Base-by-base conservation (phyloP, 2,113 vertebrate genomes). In the Solenodon paradoxus region DNA sequence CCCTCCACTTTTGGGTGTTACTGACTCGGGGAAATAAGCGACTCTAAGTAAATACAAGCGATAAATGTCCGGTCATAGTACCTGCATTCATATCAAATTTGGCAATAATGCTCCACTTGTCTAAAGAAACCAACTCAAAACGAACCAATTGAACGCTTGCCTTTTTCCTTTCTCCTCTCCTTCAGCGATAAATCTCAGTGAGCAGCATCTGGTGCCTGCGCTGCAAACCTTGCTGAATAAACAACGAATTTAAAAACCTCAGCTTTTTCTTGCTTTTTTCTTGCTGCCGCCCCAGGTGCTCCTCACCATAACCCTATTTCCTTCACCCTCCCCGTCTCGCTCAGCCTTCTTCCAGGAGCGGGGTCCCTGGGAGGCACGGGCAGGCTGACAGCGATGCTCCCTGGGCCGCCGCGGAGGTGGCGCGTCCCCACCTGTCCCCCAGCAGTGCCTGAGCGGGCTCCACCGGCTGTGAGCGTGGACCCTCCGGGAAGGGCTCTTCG, bases 151-250 rank as follows among this genome's bases (percentile, higher is more conserved):
- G 83, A 64, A 11, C 71, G 71, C 32, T 45, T 71, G 35, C 79
- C 30, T 74, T 68, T 59, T 61, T 42, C 49, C 38, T 19, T 17
- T 42, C 9, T n/a, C 32, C 26, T 45, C n/a, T 16, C 40, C 42
- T 51, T 20, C 26, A n/a, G n/a, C 9, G 24, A 16, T 49, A 82
- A n/a, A 59, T 64, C 42, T 16, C 72, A 87, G 78, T 68, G 53
- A 92, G 66, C 51, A 97, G 42, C 83, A 95, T 87, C 96, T 97
- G 92, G 49, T 51, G 92, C 49, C 96, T 68, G 87, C 92, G 86
- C 93, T 92, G 64, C 96, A 92, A 96, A 92, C 63, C 92, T 66
- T 71, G 40, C 45, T 74, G 79, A 87, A 84, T 82, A 91, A 57
- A 77, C 79, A 88, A 82, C 82, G 38, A 57, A 92, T 11, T 89